phyloP scores from a whole-genome alignment of 2,797 vertebrate genomes.

The Sciaenops ocellatus region DNA sequence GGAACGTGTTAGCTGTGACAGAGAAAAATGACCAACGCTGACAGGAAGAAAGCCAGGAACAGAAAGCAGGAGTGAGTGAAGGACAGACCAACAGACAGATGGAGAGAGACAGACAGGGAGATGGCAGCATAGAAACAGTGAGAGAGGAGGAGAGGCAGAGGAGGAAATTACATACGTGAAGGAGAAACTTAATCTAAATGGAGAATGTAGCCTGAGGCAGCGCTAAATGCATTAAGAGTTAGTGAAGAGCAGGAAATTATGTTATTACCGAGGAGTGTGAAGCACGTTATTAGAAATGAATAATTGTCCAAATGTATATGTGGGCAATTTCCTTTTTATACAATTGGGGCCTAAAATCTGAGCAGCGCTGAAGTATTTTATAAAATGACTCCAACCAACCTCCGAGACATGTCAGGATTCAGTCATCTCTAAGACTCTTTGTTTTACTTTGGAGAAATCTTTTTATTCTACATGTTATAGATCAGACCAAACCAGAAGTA shows the following conservation, averaged over 20 bases:
- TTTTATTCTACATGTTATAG: not conserved
- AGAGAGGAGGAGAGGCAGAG: conserved; percentile 25
- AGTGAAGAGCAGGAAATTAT: conserved; percentile 68
- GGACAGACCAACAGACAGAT: conserved; percentile 12
- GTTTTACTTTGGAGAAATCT: not conserved
- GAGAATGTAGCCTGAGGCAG: conserved; percentile 58
- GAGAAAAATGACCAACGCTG: conserved; percentile 34
- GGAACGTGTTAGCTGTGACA: conserved; percentile 56
- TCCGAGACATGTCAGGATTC: not conserved
- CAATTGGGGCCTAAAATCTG: conserved; percentile 8
- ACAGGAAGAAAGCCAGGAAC: not conserved
- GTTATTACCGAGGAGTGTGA: conserved; percentile 60
- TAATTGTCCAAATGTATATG: conserved; percentile 59
- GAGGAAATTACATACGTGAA: conserved; percentile 48
- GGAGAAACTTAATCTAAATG: conserved; percentile 60
- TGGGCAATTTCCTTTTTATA: conserved; percentile 45
- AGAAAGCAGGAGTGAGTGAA: not conserved
- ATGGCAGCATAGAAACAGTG: not conserved
- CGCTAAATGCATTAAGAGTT: conserved; percentile 63
- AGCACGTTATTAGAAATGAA: conserved; percentile 73
- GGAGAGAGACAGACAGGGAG: conserved; percentile 2
- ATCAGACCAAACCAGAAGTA: not conserved
- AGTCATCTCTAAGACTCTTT: not conserved
- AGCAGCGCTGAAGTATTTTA: conserved; percentile 4
- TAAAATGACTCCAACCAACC: conserved; percentile 9